A percentile compares a stretch with the other conserved stretches of the same genome.
phyloP scores from a whole-genome alignment of 2,888 invertebrate species.

The Crepidodera aurea region DNA sequence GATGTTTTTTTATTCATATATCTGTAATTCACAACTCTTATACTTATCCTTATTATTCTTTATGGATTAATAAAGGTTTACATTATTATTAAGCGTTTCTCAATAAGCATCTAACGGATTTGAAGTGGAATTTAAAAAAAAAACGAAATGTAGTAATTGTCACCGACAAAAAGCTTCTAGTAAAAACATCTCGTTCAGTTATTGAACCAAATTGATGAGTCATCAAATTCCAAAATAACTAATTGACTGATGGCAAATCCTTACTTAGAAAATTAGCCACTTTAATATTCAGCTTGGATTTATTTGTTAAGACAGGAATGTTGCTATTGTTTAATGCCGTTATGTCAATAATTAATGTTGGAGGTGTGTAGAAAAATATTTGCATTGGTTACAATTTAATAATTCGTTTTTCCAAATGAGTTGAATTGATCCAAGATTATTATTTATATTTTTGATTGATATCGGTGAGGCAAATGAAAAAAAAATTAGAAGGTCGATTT shows the following conservation, averaged over 20 bases:
- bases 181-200: not conserved
- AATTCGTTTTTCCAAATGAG: not conserved
- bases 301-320: conserved; percentile 1
- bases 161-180: not conserved
- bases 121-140: too few relatives aligned
- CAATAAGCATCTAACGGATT: too few relatives aligned
- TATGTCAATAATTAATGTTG: conserved; percentile 6
- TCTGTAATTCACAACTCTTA: too few relatives aligned
- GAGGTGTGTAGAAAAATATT: conserved; percentile 10
- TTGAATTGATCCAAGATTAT: not conserved
- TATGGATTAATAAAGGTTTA: too few relatives aligned
- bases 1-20: too few relatives aligned
- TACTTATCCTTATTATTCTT: too few relatives aligned
- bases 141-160: not conserved
- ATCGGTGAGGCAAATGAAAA: too few relatives aligned
- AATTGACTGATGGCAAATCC: not conserved
- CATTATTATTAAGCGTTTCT: too few relatives aligned
- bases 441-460: too few relatives aligned
- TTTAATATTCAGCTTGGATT: conserved; percentile 5
- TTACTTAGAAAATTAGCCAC: conserved; percentile 7
- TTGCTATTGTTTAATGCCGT: conserved; percentile 12
- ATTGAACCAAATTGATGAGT: conserved; percentile 9
- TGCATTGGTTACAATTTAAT: not conserved
- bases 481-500: too few relatives aligned
- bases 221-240: conserved; percentile 13